Conservation (phyloP, 2,888 invertebrate genomes). For the Zygothrica quintamaculata region DNA sequence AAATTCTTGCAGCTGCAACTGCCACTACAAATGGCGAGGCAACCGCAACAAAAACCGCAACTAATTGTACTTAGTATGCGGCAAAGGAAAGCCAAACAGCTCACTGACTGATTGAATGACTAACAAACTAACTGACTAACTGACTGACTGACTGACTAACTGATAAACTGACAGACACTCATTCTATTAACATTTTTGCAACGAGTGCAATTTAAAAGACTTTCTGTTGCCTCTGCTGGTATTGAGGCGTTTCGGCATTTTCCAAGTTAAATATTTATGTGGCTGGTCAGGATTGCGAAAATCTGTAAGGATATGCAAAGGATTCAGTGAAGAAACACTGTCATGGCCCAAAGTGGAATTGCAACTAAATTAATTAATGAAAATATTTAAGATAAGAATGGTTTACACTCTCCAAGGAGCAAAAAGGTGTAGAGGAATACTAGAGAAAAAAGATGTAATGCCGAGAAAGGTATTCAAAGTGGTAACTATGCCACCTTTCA, state of each 20-base stretch:
- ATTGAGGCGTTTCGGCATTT: constrained; percentile 30
- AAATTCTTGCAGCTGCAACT: constrained; percentile 43
- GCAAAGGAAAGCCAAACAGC: constrained; percentile 25
- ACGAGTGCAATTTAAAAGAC: constrained; percentile 54
- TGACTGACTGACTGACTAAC: constrained; percentile 30
- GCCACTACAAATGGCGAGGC: constrained; percentile 1
- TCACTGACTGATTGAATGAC: constrained; percentile 20
- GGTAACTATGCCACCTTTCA: too few species aligned
- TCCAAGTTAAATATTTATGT: constrained; percentile 71
- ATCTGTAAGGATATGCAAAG: constrained; percentile 26
- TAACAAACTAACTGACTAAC: constrained; percentile 30
- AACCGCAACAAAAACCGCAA: constrained; percentile 43
- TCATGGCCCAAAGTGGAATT: constrained; percentile 40
- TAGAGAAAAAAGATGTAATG: constrained; percentile 2
- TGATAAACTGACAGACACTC: constrained; percentile 25
- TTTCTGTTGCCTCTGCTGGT: constrained; percentile 7
- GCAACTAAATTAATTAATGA: constrained; percentile 73
- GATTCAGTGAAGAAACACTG: constrained; percentile 18
- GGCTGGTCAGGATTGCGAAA: constrained; percentile 39
- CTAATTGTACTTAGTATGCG: constrained; percentile 71
- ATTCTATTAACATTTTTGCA: constrained; percentile 55
- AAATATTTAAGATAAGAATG: constrained; percentile 46
- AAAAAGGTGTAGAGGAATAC: constrained; percentile 1
- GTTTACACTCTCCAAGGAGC: constrained; percentile 2
- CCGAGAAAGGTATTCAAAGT: too few species aligned